Evolutionary conservation across 1,140 invertebrate genomes (phyloP).

Genomic region (Polyergus mexicanus): DNA sequence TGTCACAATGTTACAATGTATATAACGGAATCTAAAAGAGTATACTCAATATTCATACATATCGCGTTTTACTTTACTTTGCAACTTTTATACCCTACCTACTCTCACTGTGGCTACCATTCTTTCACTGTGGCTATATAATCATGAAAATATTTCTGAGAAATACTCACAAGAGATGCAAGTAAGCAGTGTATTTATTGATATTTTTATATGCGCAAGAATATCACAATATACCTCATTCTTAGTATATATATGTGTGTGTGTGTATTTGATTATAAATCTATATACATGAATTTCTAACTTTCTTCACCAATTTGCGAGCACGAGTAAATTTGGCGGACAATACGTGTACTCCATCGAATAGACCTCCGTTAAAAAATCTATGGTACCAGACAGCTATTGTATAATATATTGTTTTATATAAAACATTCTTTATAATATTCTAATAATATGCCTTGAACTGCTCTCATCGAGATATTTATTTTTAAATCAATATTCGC

Average conservation of each 20-base stretch:
- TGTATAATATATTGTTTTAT: too few relatives aligned
- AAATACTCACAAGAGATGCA: conserved; percentile 11
- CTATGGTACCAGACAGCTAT: not conserved
- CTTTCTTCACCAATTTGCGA: not conserved
- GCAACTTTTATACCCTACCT: conserved; percentile 2
- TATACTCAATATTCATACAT: conserved; percentile 22
- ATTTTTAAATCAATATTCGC: too few relatives aligned
- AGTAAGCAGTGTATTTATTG: conserved; percentile 11
- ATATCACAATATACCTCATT: not conserved
- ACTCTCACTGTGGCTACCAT: too few relatives aligned
- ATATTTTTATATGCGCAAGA: conserved; percentile 14
- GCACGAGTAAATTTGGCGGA: not conserved
- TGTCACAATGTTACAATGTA: not conserved
- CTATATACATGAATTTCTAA: not conserved
- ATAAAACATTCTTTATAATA: too few relatives aligned
- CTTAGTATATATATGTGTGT: too few relatives aligned
- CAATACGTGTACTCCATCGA: not conserved
- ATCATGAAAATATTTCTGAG: conserved; percentile 40
- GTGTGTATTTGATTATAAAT: too few relatives aligned
- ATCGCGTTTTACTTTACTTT: conserved; percentile 2
- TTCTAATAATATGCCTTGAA: too few relatives aligned
- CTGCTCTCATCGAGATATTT: too few relatives aligned
- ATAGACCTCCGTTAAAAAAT: not conserved
- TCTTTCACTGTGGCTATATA: conserved; percentile 12
- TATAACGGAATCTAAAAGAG: not conserved